Evolutionary conservation across 2,888 invertebrate genomes (phyloP), one percentile per base, ranked within the genome.

Genomic region (Folsomia manolachei): DNA sequence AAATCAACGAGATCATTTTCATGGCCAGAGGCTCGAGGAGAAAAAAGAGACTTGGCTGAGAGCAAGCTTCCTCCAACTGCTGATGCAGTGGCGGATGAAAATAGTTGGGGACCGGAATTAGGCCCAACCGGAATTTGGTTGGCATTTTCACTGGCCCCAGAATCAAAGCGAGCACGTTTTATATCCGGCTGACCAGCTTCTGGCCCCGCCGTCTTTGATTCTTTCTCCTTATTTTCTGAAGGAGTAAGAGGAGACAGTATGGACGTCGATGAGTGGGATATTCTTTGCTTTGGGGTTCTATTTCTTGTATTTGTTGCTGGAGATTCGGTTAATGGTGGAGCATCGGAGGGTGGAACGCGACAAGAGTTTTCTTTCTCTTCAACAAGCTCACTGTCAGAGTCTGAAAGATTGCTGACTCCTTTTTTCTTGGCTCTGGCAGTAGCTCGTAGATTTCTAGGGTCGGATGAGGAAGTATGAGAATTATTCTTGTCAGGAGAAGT

Each of bases 391-490:
- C 75, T 76, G 26, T 80, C 79, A 27, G 77, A 75, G 62, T 80
- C 81, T 52, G 77, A 79, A 2, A 81, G 74, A 21, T 62, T 62
- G n/a, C 80, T 69, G 2, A 76, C 79, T 21, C 79, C 67, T 70
- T 78, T 78, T 74, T 79, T 81, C 52, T 77, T 80, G 27, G 86
- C 85, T 80, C 86, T 86, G 21, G 85, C 85, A 84, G 86, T 86
- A 75, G 86, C 86, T 81, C 86, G 75, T 52, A 70, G 71, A 26
- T 62, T 66, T 21, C 67, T 67, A 24, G 65, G 39, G 14, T 74
- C 73, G 19, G 39, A 62, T 26, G 65, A 69, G 25, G 60, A 60
- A 19, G 64, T 23, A 2, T 51, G 63, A 61, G 71, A 70, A 26
- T 67, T 67, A 39, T 39, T 21, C 60, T 69, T 60, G 60, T 39